phyloP scores from a whole-genome alignment of 1,140 invertebrate species.

The Propsilocerus akamusi region DNA sequence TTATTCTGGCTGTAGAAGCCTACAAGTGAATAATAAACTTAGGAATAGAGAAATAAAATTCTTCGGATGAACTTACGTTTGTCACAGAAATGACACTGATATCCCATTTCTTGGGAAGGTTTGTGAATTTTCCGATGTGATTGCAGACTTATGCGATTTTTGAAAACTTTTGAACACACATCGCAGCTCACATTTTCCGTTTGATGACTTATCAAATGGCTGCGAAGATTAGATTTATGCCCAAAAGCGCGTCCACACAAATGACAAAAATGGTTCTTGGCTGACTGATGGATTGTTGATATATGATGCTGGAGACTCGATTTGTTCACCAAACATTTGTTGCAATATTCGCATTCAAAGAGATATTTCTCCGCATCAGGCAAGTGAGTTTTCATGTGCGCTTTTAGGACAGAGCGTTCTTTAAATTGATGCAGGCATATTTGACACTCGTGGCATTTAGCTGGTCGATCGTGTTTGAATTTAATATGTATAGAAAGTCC shows the following conservation, averaged over 20 bases:
- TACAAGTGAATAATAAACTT: too few species aligned
- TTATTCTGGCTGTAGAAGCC: too few species aligned
- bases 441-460: neutral
- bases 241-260: neutral
- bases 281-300: neutral
- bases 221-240: neutral
- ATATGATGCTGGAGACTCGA: neutral
- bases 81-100: too few species aligned
- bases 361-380: neutral
- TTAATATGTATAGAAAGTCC: neutral
- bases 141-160: neutral
- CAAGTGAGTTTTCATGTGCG: neutral
- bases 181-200: neutral
- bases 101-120: too few species aligned
- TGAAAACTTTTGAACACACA: neutral
- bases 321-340: neutral
- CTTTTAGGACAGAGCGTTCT: neutral
- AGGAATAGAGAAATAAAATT: too few species aligned
- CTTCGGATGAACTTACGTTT: too few species aligned
- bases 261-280: neutral
- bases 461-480: neutral
- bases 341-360: neutral
- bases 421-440: neutral
- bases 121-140: neutral
- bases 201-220: neutral